Base-by-base conservation (phyloP, 2,797 vertebrate genomes). In the Urosaurus nigricauda region DNA sequence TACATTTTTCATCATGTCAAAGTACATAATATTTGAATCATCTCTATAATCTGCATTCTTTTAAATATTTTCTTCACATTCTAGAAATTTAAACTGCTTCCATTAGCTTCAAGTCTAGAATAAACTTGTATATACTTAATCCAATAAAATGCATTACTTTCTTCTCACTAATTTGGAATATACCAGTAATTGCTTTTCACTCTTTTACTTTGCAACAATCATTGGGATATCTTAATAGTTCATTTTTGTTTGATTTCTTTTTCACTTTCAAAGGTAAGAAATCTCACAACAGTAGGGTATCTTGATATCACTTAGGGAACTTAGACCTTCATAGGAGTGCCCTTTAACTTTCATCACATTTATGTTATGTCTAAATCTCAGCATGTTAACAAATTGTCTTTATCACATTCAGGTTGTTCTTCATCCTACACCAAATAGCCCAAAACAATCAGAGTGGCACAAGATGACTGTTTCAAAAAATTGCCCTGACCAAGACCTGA, bases 391-490 rank as follows among this genome's bases (percentile, higher is more conserved):
- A 71, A n/a, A 37, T 32, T 8, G 32, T 71, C 75, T 94, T 95
- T 89, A 29, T 82, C 0, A 2, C 32, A 91, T 93, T 87, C 97
- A 99, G 99, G 99, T 99, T 91, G 99, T 99, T 94, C 98, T 99
- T 89, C 99, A 99, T 92, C 99, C 99, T 17, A 99, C 99, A 91
- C 99, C 99, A 0, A 99, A 99, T 90, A 99, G 99, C 94, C 99
- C 99, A 89, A 99, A 99, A 96, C 98, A 98, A 96, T 99, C 99
- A 21, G 99, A 99, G 91, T 98, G 98, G 95, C 99, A 99, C 93
- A 99, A 99, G 97, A 99, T 99, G 99, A 95, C 98, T 19, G 98
- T 99, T 94, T 99, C 99, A 89, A 99, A 99, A 97, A 99, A 99
- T 82, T 99, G 99, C 92, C 98, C 98, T 0, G 99, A 99, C 97